Evolutionary conservation across 1,140 invertebrate species (phyloP), one percentile per base, ranked within the genome.

Genomic region (Brachionus manjavacas): DNA sequence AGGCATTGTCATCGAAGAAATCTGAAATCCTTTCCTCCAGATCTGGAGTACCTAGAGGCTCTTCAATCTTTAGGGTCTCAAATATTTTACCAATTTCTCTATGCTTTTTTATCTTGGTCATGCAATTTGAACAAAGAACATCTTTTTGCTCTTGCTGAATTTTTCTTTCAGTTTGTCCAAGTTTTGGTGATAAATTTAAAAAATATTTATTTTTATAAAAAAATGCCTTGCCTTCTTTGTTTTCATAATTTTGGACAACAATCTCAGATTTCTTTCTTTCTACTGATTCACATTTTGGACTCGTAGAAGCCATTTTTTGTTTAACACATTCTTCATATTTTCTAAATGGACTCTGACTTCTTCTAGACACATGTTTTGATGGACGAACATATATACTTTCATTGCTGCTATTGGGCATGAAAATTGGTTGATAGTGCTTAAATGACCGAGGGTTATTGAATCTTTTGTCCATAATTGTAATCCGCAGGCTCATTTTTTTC

Each of bases 271-370:
- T 70, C 4, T 31, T 70, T 70, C 16, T 39, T 31, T 70, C 35
- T 8, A 14, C 16, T 11, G 66, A 23, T 76, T 76, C 41, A 14
- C 46, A 49, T n/a, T 74, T n/a, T 43, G 39, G 39, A 74, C 31
- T 41, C 20, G 20, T n/a, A 31, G 66, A 68, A 35, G 31, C n/a
- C 25, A 68, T 68, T 68, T 68, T 74, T 41, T 39, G 16, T 12
- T 41, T 80, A 16, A 81, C 12, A 64, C 79, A 81, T 81, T 81
- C 49, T 35, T 81, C 79, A 35, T 81, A 81, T n/a, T 68, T 81
- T 68, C 23, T 31, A 43, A 81, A 81, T 43, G 79, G 79, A 35
- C 79, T 81, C 16, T 76, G 41, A 49, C 20, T 49, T 25, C 72
- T 43, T 46, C 72, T 49, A 12, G 72, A 76, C 11, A 76, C 41